phyloP scores from a whole-genome alignment of 2,797 vertebrate genomes.

The Cetoscarus ocellatus region DNA sequence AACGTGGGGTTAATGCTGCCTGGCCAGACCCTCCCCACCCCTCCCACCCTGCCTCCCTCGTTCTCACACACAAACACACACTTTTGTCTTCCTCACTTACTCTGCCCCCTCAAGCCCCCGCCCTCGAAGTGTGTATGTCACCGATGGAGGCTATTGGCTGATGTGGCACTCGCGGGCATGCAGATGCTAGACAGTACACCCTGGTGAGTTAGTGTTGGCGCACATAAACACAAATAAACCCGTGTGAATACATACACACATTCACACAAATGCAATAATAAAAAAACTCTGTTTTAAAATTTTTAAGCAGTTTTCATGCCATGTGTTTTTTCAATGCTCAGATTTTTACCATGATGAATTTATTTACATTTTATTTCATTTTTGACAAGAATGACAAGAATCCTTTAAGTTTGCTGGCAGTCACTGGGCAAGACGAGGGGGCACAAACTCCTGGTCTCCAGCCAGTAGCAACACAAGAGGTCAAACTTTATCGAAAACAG shows the following conservation, averaged over 20 bases:
- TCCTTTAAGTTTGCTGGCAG: too few species aligned
- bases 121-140: constrained; percentile 72
- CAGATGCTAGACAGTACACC: constrained; percentile 80
- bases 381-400: too few species aligned
- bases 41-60: constrained; percentile 27
- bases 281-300: background rate
- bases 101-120: constrained; percentile 17
- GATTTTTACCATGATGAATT: too few species aligned
- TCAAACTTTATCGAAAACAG: too few species aligned
- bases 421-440: too few species aligned
- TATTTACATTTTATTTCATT: too few species aligned
- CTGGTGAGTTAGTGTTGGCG: constrained; percentile 60
- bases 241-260: constrained; percentile 6
- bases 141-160: constrained; percentile 81
- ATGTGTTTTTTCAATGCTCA: too few species aligned
- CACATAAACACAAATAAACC: constrained; percentile 44
- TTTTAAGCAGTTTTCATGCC: too few species aligned
- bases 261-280: constrained; percentile 26
- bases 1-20: constrained; percentile 80
- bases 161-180: constrained; percentile 81
- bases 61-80: constrained; percentile 39
- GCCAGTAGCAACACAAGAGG: too few species aligned
- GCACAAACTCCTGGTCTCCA: too few species aligned
- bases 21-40: constrained; percentile 64
- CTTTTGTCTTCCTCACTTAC: constrained; percentile 25